phyloP scores from a whole-genome alignment of 2,113 vertebrate species.

The Poicephalus meyeri region DNA sequence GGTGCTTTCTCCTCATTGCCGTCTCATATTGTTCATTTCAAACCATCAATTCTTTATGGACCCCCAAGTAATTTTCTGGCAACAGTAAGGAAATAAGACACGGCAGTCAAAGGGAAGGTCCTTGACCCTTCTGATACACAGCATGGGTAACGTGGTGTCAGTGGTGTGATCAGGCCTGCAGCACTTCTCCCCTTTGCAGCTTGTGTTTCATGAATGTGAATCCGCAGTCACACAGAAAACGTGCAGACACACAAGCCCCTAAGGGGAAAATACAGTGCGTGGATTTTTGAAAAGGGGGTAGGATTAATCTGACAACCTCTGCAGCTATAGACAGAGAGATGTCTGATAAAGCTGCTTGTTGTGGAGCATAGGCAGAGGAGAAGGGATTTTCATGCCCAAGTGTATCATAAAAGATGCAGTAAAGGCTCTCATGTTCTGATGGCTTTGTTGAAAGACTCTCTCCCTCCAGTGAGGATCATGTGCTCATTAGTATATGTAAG shows the following conservation, averaged over 20 bases:
- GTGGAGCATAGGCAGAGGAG: not conserved
- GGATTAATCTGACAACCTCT: slow-evolving; percentile 24
- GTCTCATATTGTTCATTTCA: not conserved
- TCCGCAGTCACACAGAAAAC: not conserved
- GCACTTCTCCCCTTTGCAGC: not conserved
- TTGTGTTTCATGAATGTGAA: not conserved
- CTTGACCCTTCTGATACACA: fast-evolving
- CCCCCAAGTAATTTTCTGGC: not conserved
- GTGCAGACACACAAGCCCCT: not conserved
- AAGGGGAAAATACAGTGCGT: not conserved
- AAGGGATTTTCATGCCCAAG: not conserved
- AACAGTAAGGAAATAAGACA: not conserved
- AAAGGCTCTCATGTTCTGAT: not conserved
- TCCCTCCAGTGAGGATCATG: not conserved
- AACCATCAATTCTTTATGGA: not conserved
- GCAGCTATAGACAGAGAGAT: not conserved
- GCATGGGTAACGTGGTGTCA: fast-evolving
- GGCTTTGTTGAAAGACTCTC: not conserved
- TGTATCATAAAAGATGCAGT: not conserved
- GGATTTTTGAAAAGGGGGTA: slow-evolving; percentile 19
- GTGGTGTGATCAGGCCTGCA: not conserved
- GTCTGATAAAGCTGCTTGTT: not conserved
- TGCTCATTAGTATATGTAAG: not conserved
- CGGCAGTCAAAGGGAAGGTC: not conserved
- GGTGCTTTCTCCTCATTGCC: not conserved